Percentiles rank a stretch among this genome's conserved stretches.
Conservation (phyloP, 2,888 invertebrate species). For the Unio pictorum region DNA sequence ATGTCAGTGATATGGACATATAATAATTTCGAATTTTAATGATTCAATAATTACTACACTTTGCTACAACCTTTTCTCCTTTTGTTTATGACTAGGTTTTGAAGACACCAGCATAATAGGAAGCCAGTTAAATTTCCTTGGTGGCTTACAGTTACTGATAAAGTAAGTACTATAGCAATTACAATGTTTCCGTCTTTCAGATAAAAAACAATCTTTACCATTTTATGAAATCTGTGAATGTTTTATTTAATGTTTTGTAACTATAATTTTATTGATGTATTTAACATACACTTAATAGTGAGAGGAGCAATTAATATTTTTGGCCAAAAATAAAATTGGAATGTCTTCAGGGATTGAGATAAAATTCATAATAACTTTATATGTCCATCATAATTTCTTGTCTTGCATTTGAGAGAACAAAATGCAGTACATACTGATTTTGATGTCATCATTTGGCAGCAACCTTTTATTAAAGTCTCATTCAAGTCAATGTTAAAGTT, state of each 20-base stretch:
- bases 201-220: background rate
- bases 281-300: no score
- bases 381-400: background rate
- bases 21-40: no score
- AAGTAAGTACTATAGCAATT: slow-evolving; percentile 20
- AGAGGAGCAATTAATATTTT: no score
- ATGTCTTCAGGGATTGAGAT: no score
- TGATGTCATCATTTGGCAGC: no score
- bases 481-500: no score
- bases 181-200: background rate
- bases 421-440: background rate
- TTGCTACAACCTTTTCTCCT: slow-evolving; percentile 8
- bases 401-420: background rate
- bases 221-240: background rate
- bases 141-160: slow-evolving; percentile 36
- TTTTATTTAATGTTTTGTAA: no score
- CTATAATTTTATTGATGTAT: no score
- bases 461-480: no score
- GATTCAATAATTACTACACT: background rate
- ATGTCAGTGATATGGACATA: no score
- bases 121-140: slow-evolving; percentile 38
- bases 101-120: slow-evolving; percentile 34
- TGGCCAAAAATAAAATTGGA: no score
- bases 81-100: slow-evolving; percentile 20
- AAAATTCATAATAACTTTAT: no score